Evolutionary conservation across 92 coral and sea anemone species (phyloP), one percentile per base, ranked within the genome.

Genomic region (Bergia puertoricense): DNA sequence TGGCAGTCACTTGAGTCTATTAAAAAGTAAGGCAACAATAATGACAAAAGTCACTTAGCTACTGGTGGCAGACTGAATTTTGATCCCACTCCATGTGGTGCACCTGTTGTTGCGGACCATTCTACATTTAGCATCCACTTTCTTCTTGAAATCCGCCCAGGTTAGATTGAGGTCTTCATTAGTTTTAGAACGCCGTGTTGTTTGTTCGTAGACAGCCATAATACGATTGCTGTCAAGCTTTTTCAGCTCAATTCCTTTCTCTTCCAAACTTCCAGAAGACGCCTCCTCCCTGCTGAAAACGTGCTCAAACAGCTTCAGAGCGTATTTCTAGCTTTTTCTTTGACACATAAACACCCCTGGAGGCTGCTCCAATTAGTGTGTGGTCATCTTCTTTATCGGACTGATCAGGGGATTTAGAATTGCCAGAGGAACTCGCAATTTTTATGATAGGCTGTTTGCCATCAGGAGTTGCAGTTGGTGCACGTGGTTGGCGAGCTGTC

Each of bases 231-330:
- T 78, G 88, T 90, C 92, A 68, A 90, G 86, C 36, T 90, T 59
- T 15, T 22, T 37, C 3, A 90, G 88, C 45, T 71, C 42, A 10
- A 73, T 81, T 15, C 88, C 90, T 48, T 90, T 90, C 45, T 90
- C 90, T 36, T 90, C 90, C 10, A 80, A 62, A 37, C 82, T 85
- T 10, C 88, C 76, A 15, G 36, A 13, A 57, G 38, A 38, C 0
- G 88, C 88, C 41, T 90, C 88, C 2, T 90, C 86, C 86, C 90
- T 68, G 86, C 62, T 86, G 38, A 90, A 90, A 3, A 86, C 87
- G 20, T 81, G 86, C 57, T 86, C 90, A 69, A 90, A 90, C 38
- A 86, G 68, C 85, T 90, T 90, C 10, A 90, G 82, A 80, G 88
- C 88, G 39, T 80, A 87, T 39, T 10, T 89, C 88, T 5, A 83